Percentiles rank a stretch among this genome's conserved stretches.
Conservation (phyloP, 2,113 vertebrate genomes). For the Oncorhynchus clarkii region DNA sequence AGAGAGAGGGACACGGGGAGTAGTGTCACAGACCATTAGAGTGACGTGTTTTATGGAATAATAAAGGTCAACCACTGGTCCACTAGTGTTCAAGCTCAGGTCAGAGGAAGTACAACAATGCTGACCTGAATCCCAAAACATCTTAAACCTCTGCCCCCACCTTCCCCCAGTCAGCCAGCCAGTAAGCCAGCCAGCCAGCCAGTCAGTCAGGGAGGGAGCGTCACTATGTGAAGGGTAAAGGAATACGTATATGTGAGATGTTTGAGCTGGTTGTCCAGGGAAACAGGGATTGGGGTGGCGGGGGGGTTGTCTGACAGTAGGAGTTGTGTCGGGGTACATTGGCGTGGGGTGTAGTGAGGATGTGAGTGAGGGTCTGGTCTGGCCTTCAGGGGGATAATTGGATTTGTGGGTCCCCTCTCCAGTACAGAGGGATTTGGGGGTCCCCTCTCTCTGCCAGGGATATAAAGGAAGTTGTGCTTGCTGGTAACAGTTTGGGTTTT, state of each 20-base stretch:
- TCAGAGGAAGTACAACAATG: not conserved
- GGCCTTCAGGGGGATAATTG: constrained; percentile 57
- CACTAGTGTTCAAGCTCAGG: not conserved
- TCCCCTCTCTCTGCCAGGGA: constrained; percentile 44
- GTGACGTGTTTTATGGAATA: too few species aligned
- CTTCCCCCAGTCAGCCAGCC: not conserved
- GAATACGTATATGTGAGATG: constrained; percentile 1
- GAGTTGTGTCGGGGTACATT: not conserved
- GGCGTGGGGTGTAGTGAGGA: constrained; percentile 19
- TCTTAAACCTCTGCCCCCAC: not conserved
- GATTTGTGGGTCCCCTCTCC: constrained; percentile 53
- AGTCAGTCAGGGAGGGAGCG: constrained; percentile 19
- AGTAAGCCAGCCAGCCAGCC: not conserved
- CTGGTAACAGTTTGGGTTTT: constrained; percentile 34
- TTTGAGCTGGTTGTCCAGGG: not conserved
- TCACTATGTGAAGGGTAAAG: not conserved
- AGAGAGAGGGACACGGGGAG: not conserved
- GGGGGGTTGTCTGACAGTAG: constrained; percentile 29
- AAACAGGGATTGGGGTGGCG: not conserved
- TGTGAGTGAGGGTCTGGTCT: constrained; percentile 41
- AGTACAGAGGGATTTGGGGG: constrained; percentile 50
- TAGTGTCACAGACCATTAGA: too few species aligned
- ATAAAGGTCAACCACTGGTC: not conserved
- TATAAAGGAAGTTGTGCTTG: constrained; percentile 68
- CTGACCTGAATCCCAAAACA: not conserved